Evolutionary conservation across 2,888 invertebrate genomes (phyloP).

Genomic region (Erpobdella octoculata): DNA sequence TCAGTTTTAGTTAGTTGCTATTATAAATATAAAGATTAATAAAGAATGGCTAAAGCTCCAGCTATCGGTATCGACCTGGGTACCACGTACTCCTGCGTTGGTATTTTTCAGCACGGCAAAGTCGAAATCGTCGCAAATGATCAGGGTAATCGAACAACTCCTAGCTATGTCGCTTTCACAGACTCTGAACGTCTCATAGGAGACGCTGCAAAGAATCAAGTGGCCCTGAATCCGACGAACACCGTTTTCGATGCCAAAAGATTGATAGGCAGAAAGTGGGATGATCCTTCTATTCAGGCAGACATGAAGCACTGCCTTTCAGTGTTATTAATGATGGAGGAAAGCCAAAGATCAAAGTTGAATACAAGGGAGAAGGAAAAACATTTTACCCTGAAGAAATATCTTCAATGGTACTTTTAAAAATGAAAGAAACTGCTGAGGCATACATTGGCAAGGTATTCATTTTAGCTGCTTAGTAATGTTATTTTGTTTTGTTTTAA

Average conservation of each 20-base stretch:
- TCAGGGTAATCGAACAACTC: slow-evolving; percentile 65
- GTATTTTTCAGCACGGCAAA: slow-evolving; percentile 52
- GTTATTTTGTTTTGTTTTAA: neutral
- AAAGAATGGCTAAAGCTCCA: slow-evolving; percentile 34
- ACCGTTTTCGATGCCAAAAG: slow-evolving; percentile 61
- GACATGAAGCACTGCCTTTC: slow-evolving; percentile 79
- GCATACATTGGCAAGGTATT: slow-evolving; percentile 58
- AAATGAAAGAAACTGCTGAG: slow-evolving; percentile 68
- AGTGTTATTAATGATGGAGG: slow-evolving; percentile 51
- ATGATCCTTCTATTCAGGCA: slow-evolving; percentile 68
- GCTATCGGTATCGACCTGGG: slow-evolving; percentile 38
- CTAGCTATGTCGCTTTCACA: slow-evolving; percentile 68
- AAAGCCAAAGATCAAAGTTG: slow-evolving; percentile 47
- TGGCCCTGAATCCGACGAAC: slow-evolving; percentile 66
- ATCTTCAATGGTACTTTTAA: slow-evolving; percentile 81
- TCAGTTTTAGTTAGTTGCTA: too few species aligned
- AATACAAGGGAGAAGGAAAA: slow-evolving; percentile 80
- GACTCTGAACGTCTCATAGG: slow-evolving; percentile 48
- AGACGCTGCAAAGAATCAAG: slow-evolving; percentile 56
- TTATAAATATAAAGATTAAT: too few species aligned
- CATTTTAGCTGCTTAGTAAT: neutral
- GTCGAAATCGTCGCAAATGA: slow-evolving; percentile 55
- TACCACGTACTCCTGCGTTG: slow-evolving; percentile 56
- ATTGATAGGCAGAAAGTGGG: slow-evolving; percentile 71
- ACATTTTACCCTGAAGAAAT: slow-evolving; percentile 84